A percentile compares a stretch with the other conserved stretches of the same genome.
Conservation (phyloP, 2,888 invertebrate species). For the Erebia epiphron region DNA sequence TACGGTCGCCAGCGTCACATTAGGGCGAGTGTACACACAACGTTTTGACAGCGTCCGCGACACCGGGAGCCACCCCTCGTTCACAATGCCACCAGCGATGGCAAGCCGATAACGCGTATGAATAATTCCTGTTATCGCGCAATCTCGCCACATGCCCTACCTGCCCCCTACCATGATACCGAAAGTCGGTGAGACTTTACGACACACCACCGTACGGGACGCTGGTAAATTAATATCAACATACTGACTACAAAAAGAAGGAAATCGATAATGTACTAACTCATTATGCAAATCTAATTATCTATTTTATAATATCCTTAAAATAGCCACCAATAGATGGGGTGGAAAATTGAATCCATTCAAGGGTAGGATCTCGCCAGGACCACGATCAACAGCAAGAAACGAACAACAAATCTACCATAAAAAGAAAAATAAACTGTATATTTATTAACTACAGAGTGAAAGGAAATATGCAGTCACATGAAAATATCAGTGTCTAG, state of each 20-base stretch:
- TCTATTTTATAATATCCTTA: no score
- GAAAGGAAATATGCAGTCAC: conserved; percentile 15
- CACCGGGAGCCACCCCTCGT: conserved; percentile 78
- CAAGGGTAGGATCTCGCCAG: no score
- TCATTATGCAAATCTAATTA: no score
- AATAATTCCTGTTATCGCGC: conserved; percentile 81
- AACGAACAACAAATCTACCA: no score
- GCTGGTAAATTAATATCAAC: no score
- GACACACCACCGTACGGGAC: no score
- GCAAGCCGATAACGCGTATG: conserved; percentile 80
- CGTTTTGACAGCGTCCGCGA: conserved; percentile 77
- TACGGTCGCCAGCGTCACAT: conserved; percentile 57
- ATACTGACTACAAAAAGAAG: no score
- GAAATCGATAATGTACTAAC: no score
- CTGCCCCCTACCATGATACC: conserved; percentile 73
- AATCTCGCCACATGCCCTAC: conserved; percentile 83
- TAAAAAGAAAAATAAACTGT: no score
- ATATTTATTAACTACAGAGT: neutral
- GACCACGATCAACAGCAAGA: no score
- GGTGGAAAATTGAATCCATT: no score
- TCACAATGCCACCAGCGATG: conserved; percentile 79
- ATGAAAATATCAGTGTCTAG: neutral
- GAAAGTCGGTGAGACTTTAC: conserved; percentile 53
- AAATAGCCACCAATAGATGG: no score
- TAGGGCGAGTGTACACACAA: conserved; percentile 71